Percentiles rank a stretch among this genome's conserved stretches.
These are phyloP conservation scores for Drosophila antonietae DNA, from an alignment of 2,888 invertebrate genomes.

Conservation along the genomic window DNA sequence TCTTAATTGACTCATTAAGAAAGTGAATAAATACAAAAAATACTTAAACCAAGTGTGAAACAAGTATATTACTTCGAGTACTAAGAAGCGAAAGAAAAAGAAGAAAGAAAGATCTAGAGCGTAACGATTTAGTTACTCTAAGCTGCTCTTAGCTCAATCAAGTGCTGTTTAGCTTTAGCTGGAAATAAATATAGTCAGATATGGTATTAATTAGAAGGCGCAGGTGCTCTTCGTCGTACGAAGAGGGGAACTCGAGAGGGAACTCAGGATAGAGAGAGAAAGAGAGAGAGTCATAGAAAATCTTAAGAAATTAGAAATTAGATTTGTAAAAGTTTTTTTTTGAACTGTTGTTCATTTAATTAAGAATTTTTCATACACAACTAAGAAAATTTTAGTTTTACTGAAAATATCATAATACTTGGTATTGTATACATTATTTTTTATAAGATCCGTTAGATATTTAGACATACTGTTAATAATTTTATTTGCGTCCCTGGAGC, in stretches of 20 bases:
- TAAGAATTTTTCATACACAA: too few species aligned
- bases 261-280: neutral
- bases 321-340: neutral
- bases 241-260: neutral
- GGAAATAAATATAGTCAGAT: neutral
- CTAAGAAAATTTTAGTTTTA: too few species aligned
- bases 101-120: neutral
- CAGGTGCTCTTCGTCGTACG: neutral
- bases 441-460: too few species aligned
- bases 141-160: slow-evolving; percentile 11
- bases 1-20: slow-evolving; percentile 5
- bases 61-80: neutral
- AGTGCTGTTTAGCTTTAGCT: slow-evolving; percentile 9
- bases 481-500: too few species aligned
- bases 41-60: slow-evolving; percentile 16
- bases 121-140: neutral
- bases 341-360: too few species aligned
- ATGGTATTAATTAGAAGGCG: slow-evolving; percentile 1
- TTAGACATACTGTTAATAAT: too few species aligned
- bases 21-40: slow-evolving; percentile 13
- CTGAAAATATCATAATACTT: too few species aligned
- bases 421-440: too few species aligned
- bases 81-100: too few species aligned
- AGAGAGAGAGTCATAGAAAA: neutral
- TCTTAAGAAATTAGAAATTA: neutral